These are phyloP conservation scores for Crotalus viridis DNA, from an alignment of 2,113 vertebrate genomes.

Conservation along the genomic window DNA sequence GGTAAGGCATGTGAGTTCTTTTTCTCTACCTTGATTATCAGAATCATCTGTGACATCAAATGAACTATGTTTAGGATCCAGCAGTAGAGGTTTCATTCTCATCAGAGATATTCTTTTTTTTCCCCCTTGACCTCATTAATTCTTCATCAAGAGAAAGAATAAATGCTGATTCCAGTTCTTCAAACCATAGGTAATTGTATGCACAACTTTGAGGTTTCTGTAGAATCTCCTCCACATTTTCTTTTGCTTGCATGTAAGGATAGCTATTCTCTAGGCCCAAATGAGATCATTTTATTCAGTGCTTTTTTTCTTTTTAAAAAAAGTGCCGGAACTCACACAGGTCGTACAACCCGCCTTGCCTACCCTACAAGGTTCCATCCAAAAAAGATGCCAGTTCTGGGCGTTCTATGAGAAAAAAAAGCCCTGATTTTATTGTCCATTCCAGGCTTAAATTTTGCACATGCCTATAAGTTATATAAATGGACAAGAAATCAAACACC, in stretches of 20 bases:
- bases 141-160: neutral
- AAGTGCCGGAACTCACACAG: too few relatives aligned
- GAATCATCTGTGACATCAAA: neutral
- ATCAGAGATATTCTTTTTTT: neutral
- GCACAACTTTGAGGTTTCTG: neutral
- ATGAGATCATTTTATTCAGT: neutral
- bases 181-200: neutral
- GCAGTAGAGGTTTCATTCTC: neutral
- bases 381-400: too few relatives aligned
- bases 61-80: neutral
- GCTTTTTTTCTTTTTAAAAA: too few relatives aligned
- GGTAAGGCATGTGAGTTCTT: neutral
- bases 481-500: neutral
- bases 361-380: too few relatives aligned
- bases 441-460: neutral
- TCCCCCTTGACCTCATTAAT: neutral
- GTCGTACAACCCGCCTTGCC: too few relatives aligned
- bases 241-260: neutral
- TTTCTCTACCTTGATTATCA: neutral
- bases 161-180: neutral
- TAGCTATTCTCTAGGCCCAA: neutral
- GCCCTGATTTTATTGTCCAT: neutral
- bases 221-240: neutral
- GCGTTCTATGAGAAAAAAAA: too few relatives aligned
- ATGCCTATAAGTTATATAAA: neutral